Evolutionary conservation across 2,113 vertebrate species (phyloP).

Genomic region (Elephantulus edwardii): DNA sequence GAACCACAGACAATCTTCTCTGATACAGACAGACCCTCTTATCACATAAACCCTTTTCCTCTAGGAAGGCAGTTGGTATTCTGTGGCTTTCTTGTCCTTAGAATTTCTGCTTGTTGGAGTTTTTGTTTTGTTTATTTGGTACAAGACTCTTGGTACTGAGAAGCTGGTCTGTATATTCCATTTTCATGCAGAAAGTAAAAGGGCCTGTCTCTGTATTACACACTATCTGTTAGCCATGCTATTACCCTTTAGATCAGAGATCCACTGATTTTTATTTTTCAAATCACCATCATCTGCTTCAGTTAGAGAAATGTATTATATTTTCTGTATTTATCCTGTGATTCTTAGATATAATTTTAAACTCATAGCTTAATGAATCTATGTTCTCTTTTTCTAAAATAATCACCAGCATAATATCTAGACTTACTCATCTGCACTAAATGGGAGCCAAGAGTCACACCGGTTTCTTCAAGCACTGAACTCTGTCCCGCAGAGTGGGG

Average conservation of each 20-base stretch:
- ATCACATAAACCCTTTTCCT: background rate
- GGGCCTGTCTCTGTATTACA: background rate
- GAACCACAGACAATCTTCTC: background rate
- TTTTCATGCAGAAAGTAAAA: constrained; percentile 13
- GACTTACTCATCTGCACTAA: background rate
- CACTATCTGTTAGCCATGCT: background rate
- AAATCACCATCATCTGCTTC: background rate
- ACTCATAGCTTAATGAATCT: constrained; percentile 2
- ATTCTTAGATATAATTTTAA: constrained; percentile 29
- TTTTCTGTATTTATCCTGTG: background rate
- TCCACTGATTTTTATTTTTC: background rate
- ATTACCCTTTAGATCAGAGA: background rate
- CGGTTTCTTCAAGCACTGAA: background rate
- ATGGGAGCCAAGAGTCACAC: background rate
- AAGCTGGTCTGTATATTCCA: background rate
- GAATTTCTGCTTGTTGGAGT: background rate
- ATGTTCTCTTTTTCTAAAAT: constrained; percentile 19
- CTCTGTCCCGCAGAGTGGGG: background rate
- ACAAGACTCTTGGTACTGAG: background rate
- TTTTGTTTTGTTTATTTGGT: constrained; percentile 6
- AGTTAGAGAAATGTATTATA: background rate
- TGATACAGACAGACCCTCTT: background rate
- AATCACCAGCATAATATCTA: background rate
- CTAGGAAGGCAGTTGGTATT: background rate
- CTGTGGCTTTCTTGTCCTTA: background rate